These are phyloP conservation scores for Perizoma flavofasciatum DNA, from an alignment of 2,888 invertebrate species.

Conservation along the genomic window DNA sequence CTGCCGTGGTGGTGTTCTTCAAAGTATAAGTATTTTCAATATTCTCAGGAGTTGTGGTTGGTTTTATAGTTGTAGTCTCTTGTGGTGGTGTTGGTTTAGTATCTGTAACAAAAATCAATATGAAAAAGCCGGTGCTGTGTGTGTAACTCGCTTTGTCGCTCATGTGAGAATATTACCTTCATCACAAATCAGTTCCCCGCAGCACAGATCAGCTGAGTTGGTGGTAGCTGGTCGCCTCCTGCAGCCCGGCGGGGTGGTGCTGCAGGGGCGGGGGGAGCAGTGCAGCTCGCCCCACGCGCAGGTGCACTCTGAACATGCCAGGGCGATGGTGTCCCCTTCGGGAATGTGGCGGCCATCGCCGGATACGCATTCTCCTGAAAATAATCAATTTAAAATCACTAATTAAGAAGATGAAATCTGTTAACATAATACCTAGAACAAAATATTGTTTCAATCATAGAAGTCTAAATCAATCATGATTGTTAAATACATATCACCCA, in stretches of 20 bases:
- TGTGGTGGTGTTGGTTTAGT: constrained; percentile 46
- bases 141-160: no score
- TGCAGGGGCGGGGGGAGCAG: constrained; percentile 60
- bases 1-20: constrained; percentile 25
- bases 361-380: constrained; percentile 61
- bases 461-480: no score
- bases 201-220: constrained; percentile 56
- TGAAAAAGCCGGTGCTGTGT: no score
- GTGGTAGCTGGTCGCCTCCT: constrained; percentile 42
- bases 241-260: constrained; percentile 48
- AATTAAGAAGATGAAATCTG: no score
- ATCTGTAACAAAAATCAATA: constrained; percentile 46
- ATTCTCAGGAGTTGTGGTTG: constrained; percentile 29
- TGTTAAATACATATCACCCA: no score
- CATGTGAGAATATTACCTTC: constrained; percentile 45
- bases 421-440: no score
- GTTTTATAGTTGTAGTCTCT: constrained; percentile 39
- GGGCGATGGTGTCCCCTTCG: constrained; percentile 56
- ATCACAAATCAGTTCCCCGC: constrained; percentile 66
- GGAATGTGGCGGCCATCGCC: constrained; percentile 60
- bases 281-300: constrained; percentile 65
- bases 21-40: constrained; percentile 12
- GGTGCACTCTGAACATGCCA: constrained; percentile 64
- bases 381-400: neutral
- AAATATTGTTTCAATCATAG: no score